Evolutionary conservation across 1,140 invertebrate species (phyloP), one percentile per base, ranked within the genome.

Genomic region (Nephotettix cincticeps): DNA sequence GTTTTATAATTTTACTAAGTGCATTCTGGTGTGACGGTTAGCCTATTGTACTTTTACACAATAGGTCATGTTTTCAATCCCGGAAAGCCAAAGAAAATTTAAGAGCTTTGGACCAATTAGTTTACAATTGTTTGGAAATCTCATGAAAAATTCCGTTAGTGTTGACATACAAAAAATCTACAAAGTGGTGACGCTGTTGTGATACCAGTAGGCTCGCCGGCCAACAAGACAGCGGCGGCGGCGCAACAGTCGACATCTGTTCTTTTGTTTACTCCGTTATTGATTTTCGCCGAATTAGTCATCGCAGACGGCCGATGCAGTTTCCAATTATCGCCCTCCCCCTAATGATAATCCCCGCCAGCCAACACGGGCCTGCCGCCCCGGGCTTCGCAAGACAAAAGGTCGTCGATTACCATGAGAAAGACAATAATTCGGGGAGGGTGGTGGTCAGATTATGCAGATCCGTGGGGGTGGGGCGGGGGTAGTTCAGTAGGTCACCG

Each of bases 201-300:
- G n/a, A n/a, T n/a, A n/a, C n/a, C n/a, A n/a, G n/a, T n/a, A n/a
- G n/a, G n/a, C n/a, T n/a, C n/a, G n/a, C n/a, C n/a, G n/a, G n/a
- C n/a, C n/a, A n/a, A n/a, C n/a, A n/a, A n/a, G n/a, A n/a, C n/a
- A n/a, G 32, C 4, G 32, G 4, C 32, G 4, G 4, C n/a, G 4
- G 47, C 47, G 47, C 47, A 17, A 51, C 47, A 17, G 6, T 21
- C 47, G 21, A 21, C 47, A 51, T 51, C 47, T 51, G 47, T 51
- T 51, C 47, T 51, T 51, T 51, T 51, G 47, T 51, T 51, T 51
- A 51, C 47, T 4, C 47, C n/a, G 47, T 3, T 51, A 51, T 51
- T 51, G 47, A 51, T 51, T 51, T 51, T 51, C 14, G 21, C 14
- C 14, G 47, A 51, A 51, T 51, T 51, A 51, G 47, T 51, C 47